These are phyloP conservation scores for Petrophora chlorosata DNA, from an alignment of 2,888 invertebrate species.

Conservation along the genomic window DNA sequence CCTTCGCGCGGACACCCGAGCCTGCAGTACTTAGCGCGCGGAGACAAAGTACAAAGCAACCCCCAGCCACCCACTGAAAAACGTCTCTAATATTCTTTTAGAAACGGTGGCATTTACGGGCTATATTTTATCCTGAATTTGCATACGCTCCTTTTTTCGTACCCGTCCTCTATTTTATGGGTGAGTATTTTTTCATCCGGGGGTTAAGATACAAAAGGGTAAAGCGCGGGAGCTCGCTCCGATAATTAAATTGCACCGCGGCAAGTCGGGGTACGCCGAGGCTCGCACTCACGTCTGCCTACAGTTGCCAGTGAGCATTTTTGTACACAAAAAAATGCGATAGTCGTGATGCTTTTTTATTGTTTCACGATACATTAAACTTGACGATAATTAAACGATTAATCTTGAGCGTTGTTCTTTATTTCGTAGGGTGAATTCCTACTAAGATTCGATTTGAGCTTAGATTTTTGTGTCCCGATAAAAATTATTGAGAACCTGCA, in stretches of 20 bases:
- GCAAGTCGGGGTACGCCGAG: slow-evolving; percentile 38
- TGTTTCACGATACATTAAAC: slow-evolving; percentile 62
- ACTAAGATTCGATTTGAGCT: not conserved
- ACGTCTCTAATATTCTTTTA: slow-evolving; percentile 85
- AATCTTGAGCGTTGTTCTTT: slow-evolving; percentile 44
- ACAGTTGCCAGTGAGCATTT: slow-evolving; percentile 18
- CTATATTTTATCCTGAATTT: slow-evolving; percentile 85
- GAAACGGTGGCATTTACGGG: slow-evolving; percentile 85
- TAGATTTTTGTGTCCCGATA: not conserved
- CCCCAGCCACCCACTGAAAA: slow-evolving; percentile 83
- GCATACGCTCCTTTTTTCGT: slow-evolving; percentile 84
- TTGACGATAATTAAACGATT: slow-evolving; percentile 59
- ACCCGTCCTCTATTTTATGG: slow-evolving; percentile 84
- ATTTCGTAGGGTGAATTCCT: slow-evolving; percentile 27
- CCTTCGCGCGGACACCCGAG: slow-evolving; percentile 71
- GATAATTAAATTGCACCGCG: slow-evolving; percentile 83
- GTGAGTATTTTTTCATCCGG: slow-evolving; percentile 83
- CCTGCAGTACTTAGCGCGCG: slow-evolving; percentile 79
- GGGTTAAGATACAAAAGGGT: slow-evolving; percentile 85
- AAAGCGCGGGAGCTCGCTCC: slow-evolving; percentile 75
- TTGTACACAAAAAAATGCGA: slow-evolving; percentile 24
- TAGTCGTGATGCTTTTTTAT: slow-evolving; percentile 38
- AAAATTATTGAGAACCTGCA: no score
- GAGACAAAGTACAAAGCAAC: slow-evolving; percentile 83
- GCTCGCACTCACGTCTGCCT: slow-evolving; percentile 20